Base-by-base conservation (phyloP, 2,113 vertebrate genomes). In the Myodes glareolus region DNA sequence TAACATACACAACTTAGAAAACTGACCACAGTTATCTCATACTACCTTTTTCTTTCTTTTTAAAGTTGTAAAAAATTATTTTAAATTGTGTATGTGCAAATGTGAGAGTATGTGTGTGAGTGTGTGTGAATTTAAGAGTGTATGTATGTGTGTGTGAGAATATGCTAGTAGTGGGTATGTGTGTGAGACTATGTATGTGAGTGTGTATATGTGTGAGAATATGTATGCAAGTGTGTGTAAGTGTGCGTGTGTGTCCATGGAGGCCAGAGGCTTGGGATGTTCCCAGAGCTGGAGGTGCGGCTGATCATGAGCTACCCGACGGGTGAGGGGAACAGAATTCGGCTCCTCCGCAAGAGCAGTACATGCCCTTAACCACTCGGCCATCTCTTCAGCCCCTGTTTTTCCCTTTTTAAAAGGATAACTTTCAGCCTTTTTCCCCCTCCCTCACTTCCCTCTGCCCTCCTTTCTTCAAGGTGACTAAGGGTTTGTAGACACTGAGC, bases 361-460 rank as follows among this genome's bases (percentile, higher is more conserved):
- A 7, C 27, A 33, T 8, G 7, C 76, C 16, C 55, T 14, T 84
- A 39, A 63, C n/a, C 33, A 13, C 23, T 39, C 5, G 7, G 52
- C 52, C 36, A 27, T 82, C 21, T 82, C 36, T 58, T 10, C 52
- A 58, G 52, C 52, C 31, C 23, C 7, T 31, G 39, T 14, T 31
- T 75, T 91, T 91, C 85, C 19, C 55, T 65, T 95, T 90, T 92
- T 23, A 85, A 55, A 70, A 80, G 47, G 68, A 91, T 47, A 81
- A 75, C 16, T 84, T 94, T 95, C 61, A 47, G 17, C 33, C 29
- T 85, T 55, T 23, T 33, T 0, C 17, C 31, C 33, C 33, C 47
- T 5, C 29, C 16, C 27, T 45, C 45, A 17, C 8, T 36, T 33
- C 47, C 52, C 12, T 39, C 21, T 19, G 4, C 8, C 10, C 33